A percentile compares a stretch with the other conserved stretches of the same genome.
Evolutionary conservation across 53 echinoderm and acorn worm genomes (phyloP).

Genomic region (Stichopus horrens): DNA sequence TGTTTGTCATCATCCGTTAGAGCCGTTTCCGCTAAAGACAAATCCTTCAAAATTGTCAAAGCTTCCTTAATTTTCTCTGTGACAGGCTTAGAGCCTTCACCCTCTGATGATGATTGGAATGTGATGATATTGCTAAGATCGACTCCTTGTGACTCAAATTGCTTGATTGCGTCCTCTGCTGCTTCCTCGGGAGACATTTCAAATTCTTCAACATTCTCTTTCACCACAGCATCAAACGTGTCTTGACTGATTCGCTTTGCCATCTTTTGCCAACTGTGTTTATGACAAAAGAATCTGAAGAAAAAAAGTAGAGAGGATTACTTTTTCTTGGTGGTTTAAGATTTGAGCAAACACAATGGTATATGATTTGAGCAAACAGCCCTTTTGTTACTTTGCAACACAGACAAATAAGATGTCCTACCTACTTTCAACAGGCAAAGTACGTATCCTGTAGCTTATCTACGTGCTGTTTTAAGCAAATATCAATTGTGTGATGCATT

Average conservation of each 20-base stretch:
- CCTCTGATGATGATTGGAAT: constrained; percentile 25
- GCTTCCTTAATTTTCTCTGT: constrained; percentile 71
- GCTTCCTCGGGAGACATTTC: constrained; percentile 95
- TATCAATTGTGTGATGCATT: too few relatives aligned
- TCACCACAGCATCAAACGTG: constrained; percentile 90
- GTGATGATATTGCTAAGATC: constrained; percentile 88
- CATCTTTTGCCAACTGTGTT: not conserved
- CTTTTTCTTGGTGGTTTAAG: too few relatives aligned
- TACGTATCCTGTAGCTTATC: too few relatives aligned
- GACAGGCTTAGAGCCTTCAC: constrained; percentile 20
- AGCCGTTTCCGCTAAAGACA: constrained; percentile 48
- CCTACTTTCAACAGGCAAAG: too few relatives aligned
- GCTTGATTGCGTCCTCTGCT: constrained; percentile 73
- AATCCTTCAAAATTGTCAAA: constrained; percentile 63
- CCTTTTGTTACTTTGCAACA: too few relatives aligned
- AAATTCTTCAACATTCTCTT: constrained; percentile 94
- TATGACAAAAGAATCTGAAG: not conserved
- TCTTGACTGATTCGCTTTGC: constrained; percentile 89
- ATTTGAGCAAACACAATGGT: too few relatives aligned
- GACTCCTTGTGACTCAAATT: constrained; percentile 97
- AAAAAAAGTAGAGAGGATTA: too few relatives aligned
- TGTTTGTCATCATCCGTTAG: constrained; percentile 54
- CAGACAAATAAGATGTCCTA: too few relatives aligned
- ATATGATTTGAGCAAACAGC: not conserved
- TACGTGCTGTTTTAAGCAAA: too few relatives aligned